phyloP scores from a whole-genome alignment of 2,888 invertebrate species.

The Galerucella pusilla region DNA sequence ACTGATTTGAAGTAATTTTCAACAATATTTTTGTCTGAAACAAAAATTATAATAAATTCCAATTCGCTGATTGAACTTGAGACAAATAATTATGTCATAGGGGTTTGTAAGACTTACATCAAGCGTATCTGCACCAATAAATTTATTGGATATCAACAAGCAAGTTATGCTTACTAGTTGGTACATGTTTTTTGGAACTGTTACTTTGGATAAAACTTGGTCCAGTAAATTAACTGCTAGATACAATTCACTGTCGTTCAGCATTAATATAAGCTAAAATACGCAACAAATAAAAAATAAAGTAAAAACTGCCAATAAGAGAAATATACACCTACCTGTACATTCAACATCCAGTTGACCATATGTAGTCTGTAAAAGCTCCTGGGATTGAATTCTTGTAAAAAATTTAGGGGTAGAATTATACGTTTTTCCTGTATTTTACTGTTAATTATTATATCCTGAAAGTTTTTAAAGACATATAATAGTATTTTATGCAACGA shows the following conservation, averaged over 20 bases:
- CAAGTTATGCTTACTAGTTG: conserved; percentile 21
- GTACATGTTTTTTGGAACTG: conserved; percentile 26
- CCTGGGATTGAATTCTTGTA: conserved; percentile 16
- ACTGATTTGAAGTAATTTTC: conserved; percentile 6
- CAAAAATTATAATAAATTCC: neutral
- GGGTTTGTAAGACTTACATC: conserved; percentile 5
- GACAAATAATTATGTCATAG: too few species aligned
- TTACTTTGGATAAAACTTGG: conserved; percentile 24
- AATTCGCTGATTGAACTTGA: too few species aligned
- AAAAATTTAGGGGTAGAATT: conserved; percentile 7
- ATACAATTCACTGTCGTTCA: conserved; percentile 29
- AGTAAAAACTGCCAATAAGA: neutral
- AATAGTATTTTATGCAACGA: too few species aligned
- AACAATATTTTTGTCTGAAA: conserved; percentile 17
- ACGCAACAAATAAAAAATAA: neutral
- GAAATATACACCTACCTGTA: conserved; percentile 21
- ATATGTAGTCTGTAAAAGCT: conserved; percentile 5
- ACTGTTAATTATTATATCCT: conserved; percentile 23
- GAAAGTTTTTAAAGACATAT: too few species aligned
- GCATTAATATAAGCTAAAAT: neutral
- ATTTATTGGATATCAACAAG: conserved; percentile 26
- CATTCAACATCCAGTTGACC: conserved; percentile 29
- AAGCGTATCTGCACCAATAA: conserved; percentile 17
- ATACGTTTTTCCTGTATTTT: conserved; percentile 21
- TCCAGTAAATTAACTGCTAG: conserved; percentile 33